These are phyloP conservation scores for Numenius phaeopus DNA, from an alignment of 2,797 vertebrate genomes.

Conservation along the genomic window DNA sequence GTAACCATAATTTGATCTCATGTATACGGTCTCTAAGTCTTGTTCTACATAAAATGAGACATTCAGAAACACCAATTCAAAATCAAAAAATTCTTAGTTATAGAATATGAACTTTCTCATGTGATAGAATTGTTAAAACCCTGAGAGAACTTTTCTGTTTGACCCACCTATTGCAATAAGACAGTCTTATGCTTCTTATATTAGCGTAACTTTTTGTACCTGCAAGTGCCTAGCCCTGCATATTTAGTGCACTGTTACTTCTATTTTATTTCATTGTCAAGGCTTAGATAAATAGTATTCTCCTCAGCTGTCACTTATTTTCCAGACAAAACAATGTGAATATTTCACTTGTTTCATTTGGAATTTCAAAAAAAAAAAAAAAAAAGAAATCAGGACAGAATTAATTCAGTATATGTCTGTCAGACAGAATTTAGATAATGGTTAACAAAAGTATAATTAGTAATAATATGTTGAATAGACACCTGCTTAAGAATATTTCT, in stretches of 20 bases:
- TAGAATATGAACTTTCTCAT: neutral
- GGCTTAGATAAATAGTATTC: neutral
- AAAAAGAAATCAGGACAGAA: neutral
- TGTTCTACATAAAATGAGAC: neutral
- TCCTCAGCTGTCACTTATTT: neutral
- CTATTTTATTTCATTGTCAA: neutral
- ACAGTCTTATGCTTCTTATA: neutral
- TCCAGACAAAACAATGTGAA: neutral
- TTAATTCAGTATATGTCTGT: neutral
- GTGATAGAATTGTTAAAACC: neutral
- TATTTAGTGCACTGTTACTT: neutral
- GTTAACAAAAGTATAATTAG: neutral
- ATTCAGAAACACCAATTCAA: neutral
- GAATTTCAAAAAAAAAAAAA: neutral
- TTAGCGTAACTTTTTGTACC: neutral
- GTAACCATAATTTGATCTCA: neutral
- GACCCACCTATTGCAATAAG: neutral
- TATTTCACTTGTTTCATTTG: neutral
- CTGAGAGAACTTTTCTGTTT: neutral
- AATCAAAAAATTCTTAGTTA: neutral
- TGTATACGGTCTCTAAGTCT: neutral
- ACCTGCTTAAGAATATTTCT: neutral
- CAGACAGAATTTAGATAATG: neutral
- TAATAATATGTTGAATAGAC: neutral
- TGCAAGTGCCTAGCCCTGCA: neutral